Evolutionary conservation across 2,113 vertebrate species (phyloP).

Genomic region (Hemiprocne comata): DNA sequence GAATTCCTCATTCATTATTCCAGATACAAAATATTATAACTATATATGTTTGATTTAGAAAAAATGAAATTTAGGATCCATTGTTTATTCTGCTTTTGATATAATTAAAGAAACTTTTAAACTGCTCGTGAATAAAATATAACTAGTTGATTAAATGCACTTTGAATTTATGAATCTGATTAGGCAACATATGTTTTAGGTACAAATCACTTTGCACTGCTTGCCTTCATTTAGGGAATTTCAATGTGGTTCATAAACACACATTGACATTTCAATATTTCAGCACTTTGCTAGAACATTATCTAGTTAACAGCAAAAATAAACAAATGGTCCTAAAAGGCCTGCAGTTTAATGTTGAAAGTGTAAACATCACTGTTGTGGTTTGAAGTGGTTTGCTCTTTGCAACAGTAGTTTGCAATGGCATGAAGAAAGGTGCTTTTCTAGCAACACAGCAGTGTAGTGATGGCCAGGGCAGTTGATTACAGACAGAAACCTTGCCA

Average conservation of each 20-base stretch:
- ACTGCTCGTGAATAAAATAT: slow-evolving; percentile 50
- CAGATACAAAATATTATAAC: neutral
- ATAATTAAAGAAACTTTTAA: slow-evolving; percentile 46
- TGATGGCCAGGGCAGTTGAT: neutral
- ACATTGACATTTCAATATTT: slow-evolving; percentile 66
- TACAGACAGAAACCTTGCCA: neutral
- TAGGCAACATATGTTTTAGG: slow-evolving; percentile 51
- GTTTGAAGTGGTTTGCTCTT: neutral
- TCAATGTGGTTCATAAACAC: slow-evolving; percentile 38
- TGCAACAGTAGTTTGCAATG: neutral
- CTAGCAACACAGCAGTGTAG: neutral
- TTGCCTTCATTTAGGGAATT: slow-evolving; percentile 27
- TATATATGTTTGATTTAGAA: slow-evolving; percentile 20
- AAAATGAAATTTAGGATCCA: neutral
- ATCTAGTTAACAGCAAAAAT: slow-evolving; percentile 47
- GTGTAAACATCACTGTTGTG: neutral
- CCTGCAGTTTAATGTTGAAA: neutral
- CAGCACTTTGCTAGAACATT: slow-evolving; percentile 44
- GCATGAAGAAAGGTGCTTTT: neutral
- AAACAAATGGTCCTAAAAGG: slow-evolving; percentile 41
- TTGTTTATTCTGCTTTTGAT: slow-evolving; percentile 60
- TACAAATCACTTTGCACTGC: slow-evolving; percentile 54
- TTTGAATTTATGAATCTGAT: slow-evolving; percentile 67
- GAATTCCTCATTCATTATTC: neutral
- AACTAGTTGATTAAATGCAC: slow-evolving; percentile 67